Conservation (phyloP, 2,888 invertebrate species). For the Polyommatus icarus region DNA sequence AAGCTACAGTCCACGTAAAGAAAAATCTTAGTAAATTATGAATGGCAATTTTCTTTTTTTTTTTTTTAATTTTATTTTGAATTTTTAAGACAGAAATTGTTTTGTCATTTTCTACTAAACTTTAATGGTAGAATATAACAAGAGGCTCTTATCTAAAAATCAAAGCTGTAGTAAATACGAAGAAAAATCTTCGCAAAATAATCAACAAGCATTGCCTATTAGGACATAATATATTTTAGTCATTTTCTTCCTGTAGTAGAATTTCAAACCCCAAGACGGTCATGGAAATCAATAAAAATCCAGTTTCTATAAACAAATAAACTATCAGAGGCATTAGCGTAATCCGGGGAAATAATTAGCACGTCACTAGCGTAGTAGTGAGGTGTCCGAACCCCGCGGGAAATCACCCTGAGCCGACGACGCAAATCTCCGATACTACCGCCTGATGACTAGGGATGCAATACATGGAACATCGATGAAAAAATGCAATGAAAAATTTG, state of each 20-base stretch:
- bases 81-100: neutral
- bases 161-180: neutral
- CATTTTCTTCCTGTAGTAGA: neutral
- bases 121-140: no score
- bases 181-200: neutral
- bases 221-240: no score
- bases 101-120: no score
- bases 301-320: slow-evolving; percentile 3
- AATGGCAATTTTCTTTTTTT: neutral
- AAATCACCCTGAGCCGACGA: slow-evolving; percentile 79
- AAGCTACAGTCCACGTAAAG: neutral
- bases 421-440: slow-evolving; percentile 65
- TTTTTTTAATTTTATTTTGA: no score
- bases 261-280: neutral
- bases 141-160: neutral
- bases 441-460: slow-evolving; percentile 49
- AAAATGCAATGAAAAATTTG: no score
- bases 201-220: neutral
- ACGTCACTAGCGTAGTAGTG: slow-evolving; percentile 60
- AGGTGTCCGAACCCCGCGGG: slow-evolving; percentile 77
- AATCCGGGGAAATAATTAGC: slow-evolving; percentile 63
- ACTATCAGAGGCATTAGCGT: slow-evolving; percentile 36
- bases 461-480: neutral
- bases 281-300: neutral
- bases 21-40: neutral